Percentiles rank a stretch among this genome's conserved stretches.
Conservation (phyloP, 1,140 invertebrate species). For the Drosophila rufa region DNA sequence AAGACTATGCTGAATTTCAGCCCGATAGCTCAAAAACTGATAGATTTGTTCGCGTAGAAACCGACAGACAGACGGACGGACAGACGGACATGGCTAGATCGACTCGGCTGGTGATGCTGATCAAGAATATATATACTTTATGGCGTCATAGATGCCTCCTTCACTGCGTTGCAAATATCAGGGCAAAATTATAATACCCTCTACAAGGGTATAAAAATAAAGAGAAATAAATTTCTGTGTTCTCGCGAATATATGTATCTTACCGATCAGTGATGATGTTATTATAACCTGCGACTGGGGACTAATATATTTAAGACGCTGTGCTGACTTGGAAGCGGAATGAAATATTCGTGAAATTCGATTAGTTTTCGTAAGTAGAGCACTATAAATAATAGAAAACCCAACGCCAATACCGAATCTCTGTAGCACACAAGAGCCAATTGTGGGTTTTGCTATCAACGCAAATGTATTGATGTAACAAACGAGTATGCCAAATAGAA, state of each 20-base stretch:
- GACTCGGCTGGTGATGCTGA: too few species aligned
- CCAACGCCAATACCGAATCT: conserved; percentile 91
- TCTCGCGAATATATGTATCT: conserved; percentile 1
- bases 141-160: too few species aligned
- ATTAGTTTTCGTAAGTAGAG: conserved; percentile 94
- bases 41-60: too few species aligned
- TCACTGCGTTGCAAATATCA: too few species aligned
- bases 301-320: conserved; percentile 89
- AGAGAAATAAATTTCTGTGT: neutral
- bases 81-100: too few species aligned
- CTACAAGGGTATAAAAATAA: too few species aligned
- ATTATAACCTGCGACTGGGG: conserved; percentile 88
- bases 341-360: conserved; percentile 93
- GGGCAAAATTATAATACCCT: too few species aligned
- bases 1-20: too few species aligned
- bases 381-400: conserved; percentile 94
- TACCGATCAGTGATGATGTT: conserved; percentile 87
- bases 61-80: too few species aligned
- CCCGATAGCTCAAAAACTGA: too few species aligned
- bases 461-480: conserved; percentile 88
- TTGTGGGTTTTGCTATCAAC: conserved; percentile 90
- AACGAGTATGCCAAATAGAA: conserved; percentile 87
- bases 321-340: conserved; percentile 93
- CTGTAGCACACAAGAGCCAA: conserved; percentile 89
- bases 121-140: too few species aligned